These are phyloP conservation scores for Gastrophysa polygoni DNA, from an alignment of 2,888 invertebrate species.

Conservation along the genomic window DNA sequence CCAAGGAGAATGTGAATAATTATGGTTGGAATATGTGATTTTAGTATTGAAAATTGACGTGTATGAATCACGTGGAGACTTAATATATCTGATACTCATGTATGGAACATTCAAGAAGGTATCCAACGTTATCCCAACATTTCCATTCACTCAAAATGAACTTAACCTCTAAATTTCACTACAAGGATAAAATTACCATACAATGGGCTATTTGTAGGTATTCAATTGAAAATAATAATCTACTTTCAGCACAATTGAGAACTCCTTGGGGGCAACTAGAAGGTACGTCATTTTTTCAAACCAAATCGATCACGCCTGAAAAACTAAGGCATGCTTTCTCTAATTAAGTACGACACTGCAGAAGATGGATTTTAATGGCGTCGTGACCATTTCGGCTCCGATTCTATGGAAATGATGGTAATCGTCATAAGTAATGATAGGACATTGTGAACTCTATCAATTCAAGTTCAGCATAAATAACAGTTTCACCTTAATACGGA, in stretches of 20 bases:
- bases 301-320: slow-evolving; percentile 7
- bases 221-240: not conserved
- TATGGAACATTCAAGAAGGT: too few species aligned
- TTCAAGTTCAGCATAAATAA: not conserved
- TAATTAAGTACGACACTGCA: slow-evolving; percentile 27
- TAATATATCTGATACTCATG: too few species aligned
- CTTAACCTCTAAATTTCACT: not conserved
- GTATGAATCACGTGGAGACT: too few species aligned
- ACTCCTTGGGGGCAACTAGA: slow-evolving; percentile 4
- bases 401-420: slow-evolving; percentile 8
- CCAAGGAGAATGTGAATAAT: too few species aligned
- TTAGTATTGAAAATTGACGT: too few species aligned
- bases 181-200: not conserved
- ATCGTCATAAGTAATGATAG: not conserved
- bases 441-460: not conserved
- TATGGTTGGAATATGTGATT: too few species aligned
- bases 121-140: not conserved
- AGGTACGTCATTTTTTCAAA: slow-evolving; percentile 5
- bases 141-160: not conserved
- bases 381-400: slow-evolving; percentile 30
- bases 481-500: not conserved
- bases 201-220: not conserved
- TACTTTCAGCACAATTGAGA: slow-evolving; percentile 8
- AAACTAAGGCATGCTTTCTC: slow-evolving; percentile 25
- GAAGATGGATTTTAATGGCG: slow-evolving; percentile 16